Conservation (phyloP, 2,113 vertebrate genomes). For the Lepisosteus oculatus region DNA sequence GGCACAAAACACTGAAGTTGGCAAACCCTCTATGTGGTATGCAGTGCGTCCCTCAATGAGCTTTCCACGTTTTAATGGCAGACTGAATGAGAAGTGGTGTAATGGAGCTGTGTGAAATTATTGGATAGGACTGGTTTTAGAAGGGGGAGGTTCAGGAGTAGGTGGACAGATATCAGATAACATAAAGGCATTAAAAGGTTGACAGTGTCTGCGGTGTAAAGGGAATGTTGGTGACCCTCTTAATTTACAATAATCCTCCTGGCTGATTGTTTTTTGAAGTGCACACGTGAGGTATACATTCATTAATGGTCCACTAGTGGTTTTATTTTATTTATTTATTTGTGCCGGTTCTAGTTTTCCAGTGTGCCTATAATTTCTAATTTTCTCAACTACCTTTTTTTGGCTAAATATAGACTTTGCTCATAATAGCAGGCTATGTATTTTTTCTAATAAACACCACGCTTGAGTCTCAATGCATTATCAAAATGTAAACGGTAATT, state of each 20-base stretch:
- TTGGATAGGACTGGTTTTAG: slow-evolving; percentile 50
- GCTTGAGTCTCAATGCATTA: slow-evolving; percentile 61
- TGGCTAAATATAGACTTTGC: slow-evolving; percentile 51
- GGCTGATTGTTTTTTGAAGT: slow-evolving; percentile 67
- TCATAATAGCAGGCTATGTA: slow-evolving; percentile 46
- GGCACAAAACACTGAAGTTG: too few species aligned
- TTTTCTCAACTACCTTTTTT: slow-evolving; percentile 47
- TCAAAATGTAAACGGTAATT: slow-evolving; percentile 53
- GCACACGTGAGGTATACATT: slow-evolving; percentile 56
- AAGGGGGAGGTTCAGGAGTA: slow-evolving; percentile 35
- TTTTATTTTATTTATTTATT: slow-evolving; percentile 65
- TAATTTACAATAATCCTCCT: slow-evolving; percentile 64
- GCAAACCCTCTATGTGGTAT: neutral
- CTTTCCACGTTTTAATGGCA: slow-evolving; percentile 27
- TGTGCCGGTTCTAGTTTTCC: slow-evolving; percentile 43
- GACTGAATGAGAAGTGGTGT: slow-evolving; percentile 33
- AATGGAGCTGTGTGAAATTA: slow-evolving; percentile 45
- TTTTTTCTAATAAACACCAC: slow-evolving; percentile 51
- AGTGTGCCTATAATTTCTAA: slow-evolving; percentile 62
- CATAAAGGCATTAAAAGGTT: slow-evolving; percentile 60
- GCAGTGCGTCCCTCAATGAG: slow-evolving; percentile 28
- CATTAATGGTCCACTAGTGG: slow-evolving; percentile 53
- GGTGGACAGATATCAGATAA: slow-evolving; percentile 49
- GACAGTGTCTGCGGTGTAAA: slow-evolving; percentile 48
- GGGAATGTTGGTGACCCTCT: slow-evolving; percentile 41